These are phyloP conservation scores for Eledona agricola DNA, from an alignment of 2,888 invertebrate species.

Conservation along the genomic window DNA sequence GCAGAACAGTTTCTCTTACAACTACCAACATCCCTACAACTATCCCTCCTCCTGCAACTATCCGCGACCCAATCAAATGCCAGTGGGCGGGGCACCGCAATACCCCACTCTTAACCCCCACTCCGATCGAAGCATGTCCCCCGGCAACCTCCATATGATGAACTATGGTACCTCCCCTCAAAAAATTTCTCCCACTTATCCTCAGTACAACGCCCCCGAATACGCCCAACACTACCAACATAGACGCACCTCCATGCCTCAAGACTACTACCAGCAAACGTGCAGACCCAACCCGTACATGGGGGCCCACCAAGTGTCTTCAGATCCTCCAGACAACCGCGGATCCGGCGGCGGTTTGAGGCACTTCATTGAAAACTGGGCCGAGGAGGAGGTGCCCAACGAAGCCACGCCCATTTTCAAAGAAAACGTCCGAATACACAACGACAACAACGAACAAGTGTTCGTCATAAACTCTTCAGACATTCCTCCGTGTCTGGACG, in stretches of 20 bases:
- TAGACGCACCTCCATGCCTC: constrained; percentile 42
- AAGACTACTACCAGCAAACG: constrained; percentile 46
- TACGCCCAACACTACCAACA: constrained; percentile 56
- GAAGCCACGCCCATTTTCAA: constrained; percentile 39
- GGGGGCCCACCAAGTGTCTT: constrained; percentile 44
- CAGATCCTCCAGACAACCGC: constrained; percentile 50
- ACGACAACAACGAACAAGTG: constrained; percentile 29
- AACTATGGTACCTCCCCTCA: constrained; percentile 48
- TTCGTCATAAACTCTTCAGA: constrained; percentile 52
- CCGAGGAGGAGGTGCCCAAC: constrained; percentile 52
- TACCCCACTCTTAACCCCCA: constrained; percentile 43
- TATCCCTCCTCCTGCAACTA: constrained; percentile 40
- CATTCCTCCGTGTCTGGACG: constrained; percentile 46
- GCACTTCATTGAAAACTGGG: constrained; percentile 59
- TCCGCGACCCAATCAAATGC: constrained; percentile 42
- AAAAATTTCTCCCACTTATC: constrained; percentile 51
- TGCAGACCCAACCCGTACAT: constrained; percentile 46
- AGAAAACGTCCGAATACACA: constrained; percentile 14
- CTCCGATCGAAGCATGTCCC: constrained; percentile 52
- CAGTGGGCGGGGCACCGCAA: constrained; percentile 36
- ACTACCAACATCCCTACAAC: constrained; percentile 43
- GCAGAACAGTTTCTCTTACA: constrained; percentile 39
- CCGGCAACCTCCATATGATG: constrained; percentile 47
- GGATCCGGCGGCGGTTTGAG: constrained; percentile 53
- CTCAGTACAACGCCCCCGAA: constrained; percentile 48